phyloP scores from a whole-genome alignment of 2,888 invertebrate genomes.

The Acrobeloides nanus region DNA sequence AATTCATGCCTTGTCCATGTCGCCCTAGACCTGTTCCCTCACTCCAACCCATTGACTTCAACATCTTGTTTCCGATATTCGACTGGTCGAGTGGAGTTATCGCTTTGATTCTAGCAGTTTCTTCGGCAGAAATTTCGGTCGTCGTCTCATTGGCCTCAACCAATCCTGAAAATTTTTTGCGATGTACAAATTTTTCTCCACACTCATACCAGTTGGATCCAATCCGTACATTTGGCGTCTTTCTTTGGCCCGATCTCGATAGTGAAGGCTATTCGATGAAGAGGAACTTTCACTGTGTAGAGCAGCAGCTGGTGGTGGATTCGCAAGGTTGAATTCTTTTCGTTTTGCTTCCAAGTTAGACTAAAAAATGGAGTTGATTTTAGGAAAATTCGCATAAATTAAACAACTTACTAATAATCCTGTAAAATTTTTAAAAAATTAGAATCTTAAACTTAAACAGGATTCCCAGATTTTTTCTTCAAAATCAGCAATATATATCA shows the following conservation, averaged over 20 bases:
- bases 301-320: too few species aligned
- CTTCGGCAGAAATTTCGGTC: slow-evolving; percentile 4
- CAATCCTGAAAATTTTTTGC: slow-evolving; percentile 10
- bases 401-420: too few species aligned
- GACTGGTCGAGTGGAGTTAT: slow-evolving; percentile 54
- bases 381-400: too few species aligned
- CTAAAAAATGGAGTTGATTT: slow-evolving; percentile 15
- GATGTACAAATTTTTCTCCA: background rate
- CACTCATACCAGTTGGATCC: slow-evolving; percentile 17
- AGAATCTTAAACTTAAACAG: too few species aligned
- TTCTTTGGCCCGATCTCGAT: slow-evolving; percentile 92
- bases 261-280: too few species aligned
- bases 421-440: too few species aligned
- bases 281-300: too few species aligned
- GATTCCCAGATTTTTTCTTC: too few species aligned
- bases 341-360: slow-evolving; percentile 16
- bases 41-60: slow-evolving; percentile 99
- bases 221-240: slow-evolving; percentile 79
- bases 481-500: too few species aligned
- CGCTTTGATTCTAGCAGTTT: slow-evolving; percentile 24
- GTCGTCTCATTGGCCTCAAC: slow-evolving; percentile 9
- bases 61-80: slow-evolving; percentile 84
- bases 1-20: slow-evolving; percentile 65
- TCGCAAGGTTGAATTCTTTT: too few species aligned
- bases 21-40: slow-evolving; percentile 91